These are phyloP conservation scores for Chorisops tibialis DNA, from an alignment of 2,888 invertebrate genomes.

Conservation along the genomic window DNA sequence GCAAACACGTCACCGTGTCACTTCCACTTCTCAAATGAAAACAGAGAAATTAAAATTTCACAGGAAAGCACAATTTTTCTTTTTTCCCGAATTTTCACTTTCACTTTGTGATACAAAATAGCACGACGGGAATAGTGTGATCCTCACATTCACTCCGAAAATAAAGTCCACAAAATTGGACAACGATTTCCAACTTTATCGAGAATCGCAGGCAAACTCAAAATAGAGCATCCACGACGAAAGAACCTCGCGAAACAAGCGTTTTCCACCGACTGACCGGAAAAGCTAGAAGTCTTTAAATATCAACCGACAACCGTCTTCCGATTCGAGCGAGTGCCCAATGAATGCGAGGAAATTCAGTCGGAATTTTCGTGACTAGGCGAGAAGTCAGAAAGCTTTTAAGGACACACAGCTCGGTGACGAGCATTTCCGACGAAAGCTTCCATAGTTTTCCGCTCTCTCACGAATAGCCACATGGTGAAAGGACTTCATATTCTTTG, in stretches of 20 bases:
- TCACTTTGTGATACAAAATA: neutral
- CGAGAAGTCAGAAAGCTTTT: conserved; percentile 28
- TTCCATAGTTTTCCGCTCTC: neutral
- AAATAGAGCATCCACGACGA: too few species aligned
- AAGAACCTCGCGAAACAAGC: neutral
- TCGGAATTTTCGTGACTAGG: conserved; percentile 36
- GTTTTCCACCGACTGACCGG: neutral
- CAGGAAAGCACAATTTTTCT: neutral
- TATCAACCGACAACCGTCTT: neutral
- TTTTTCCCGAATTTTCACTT: neutral
- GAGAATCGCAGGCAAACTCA: too few species aligned
- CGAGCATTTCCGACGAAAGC: too few species aligned
- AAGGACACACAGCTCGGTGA: too few species aligned
- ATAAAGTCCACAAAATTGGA: neutral
- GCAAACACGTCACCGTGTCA: neutral
- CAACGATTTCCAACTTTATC: neutral
- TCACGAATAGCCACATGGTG: too few species aligned
- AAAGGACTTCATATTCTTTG: too few species aligned
- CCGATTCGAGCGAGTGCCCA: too few species aligned
- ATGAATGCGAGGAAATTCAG: conserved; percentile 36
- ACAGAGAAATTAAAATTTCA: neutral
- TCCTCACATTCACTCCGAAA: neutral
- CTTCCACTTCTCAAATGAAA: neutral
- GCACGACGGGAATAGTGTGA: neutral
- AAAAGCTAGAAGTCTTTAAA: neutral